A percentile compares a stretch with the other conserved stretches of the same genome.
Conservation (phyloP, 2,113 vertebrate genomes). For the Lonchura striata region DNA sequence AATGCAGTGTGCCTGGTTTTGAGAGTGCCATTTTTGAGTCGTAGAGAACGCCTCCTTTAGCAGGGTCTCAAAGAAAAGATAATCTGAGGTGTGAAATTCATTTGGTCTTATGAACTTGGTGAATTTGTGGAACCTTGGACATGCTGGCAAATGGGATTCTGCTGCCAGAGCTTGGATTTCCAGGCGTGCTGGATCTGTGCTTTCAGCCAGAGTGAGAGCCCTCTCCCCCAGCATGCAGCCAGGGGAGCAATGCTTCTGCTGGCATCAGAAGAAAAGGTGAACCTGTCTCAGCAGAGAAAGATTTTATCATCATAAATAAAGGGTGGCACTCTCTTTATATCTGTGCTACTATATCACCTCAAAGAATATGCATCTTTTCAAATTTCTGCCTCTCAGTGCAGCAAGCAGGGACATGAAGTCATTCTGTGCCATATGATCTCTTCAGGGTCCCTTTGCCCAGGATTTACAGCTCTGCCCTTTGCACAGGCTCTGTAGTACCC, state of each 20-base stretch:
- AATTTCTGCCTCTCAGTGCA: neutral
- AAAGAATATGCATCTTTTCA: neutral
- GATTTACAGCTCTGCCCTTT: neutral
- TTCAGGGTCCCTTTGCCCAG: neutral
- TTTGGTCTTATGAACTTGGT: neutral
- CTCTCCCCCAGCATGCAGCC: neutral
- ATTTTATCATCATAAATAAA: neutral
- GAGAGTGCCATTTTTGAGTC: neutral
- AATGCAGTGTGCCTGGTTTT: neutral
- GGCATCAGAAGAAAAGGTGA: neutral
- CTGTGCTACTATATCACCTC: neutral
- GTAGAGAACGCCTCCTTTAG: neutral
- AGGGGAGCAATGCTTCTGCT: neutral
- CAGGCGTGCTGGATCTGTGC: accelerated
- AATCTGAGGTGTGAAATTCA: neutral
- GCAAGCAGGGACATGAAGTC: neutral
- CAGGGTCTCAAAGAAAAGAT: neutral
- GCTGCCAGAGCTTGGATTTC: neutral
- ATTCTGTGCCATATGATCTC: neutral
- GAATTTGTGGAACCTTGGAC: neutral
- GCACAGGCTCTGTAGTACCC: neutral
- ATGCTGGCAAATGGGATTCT: neutral
- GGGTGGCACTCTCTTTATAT: neutral
- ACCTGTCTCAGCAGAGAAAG: neutral
- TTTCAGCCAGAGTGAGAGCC: neutral